These are phyloP conservation scores for Dolichallabes microphthalmus DNA, from an alignment of 2,113 vertebrate genomes.

Conservation along the genomic window DNA sequence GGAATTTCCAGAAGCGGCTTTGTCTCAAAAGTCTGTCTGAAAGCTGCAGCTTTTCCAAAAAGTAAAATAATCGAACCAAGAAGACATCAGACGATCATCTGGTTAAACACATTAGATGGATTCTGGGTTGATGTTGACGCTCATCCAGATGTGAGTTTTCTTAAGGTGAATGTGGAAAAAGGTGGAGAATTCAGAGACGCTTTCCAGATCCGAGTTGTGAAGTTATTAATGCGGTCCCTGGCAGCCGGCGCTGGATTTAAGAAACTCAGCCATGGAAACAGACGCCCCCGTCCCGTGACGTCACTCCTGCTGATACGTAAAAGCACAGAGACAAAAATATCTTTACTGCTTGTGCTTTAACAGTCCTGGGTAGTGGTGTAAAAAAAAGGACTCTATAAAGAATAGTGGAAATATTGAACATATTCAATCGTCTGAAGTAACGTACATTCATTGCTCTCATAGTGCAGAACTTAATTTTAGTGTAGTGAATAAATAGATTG, in stretches of 20 bases:
- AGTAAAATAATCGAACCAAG: background rate
- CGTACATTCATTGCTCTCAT: background rate
- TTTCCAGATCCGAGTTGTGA: slow-evolving; percentile 14
- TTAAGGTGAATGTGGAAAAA: background rate
- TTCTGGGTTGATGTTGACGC: too few species aligned
- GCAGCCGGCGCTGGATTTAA: background rate
- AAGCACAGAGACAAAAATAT: slow-evolving; percentile 4
- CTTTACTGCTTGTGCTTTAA: background rate
- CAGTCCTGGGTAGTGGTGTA: background rate
- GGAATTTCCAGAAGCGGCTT: slow-evolving; percentile 1
- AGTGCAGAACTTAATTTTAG: background rate
- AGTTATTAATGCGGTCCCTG: background rate
- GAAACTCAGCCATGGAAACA: slow-evolving; percentile 26
- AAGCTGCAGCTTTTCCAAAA: background rate
- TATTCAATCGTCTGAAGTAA: background rate
- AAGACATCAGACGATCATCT: background rate
- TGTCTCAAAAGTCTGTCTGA: background rate
- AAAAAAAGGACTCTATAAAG: background rate
- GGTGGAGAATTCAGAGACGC: background rate
- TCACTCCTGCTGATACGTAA: background rate
- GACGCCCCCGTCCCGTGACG: background rate
- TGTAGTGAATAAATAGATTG: background rate
- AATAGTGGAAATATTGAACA: background rate
- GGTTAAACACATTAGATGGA: background rate
- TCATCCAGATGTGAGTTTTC: background rate